Conservation (phyloP, 2,113 vertebrate species). For the Gopherus evgoodei region DNA sequence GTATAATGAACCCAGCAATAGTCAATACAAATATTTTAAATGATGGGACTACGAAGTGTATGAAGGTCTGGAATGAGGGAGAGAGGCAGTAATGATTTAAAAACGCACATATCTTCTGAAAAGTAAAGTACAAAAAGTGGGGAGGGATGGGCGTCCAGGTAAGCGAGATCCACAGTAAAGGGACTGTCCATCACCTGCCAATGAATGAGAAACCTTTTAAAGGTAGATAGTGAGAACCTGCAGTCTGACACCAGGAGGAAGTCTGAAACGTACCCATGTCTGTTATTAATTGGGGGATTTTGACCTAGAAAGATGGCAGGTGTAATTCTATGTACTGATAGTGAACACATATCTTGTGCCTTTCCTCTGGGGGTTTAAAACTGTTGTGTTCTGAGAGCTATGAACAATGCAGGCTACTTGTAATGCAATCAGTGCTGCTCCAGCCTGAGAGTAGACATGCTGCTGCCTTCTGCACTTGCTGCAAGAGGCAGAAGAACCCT, state of each 20-base stretch:
- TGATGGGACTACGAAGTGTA: neutral
- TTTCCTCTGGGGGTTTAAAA: neutral
- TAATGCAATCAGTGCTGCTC: rapidly evolving
- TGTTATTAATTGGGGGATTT: neutral
- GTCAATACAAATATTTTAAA: no score
- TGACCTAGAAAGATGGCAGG: neutral
- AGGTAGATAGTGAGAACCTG: neutral
- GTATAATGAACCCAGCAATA: neutral
- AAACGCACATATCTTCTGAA: neutral
- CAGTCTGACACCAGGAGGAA: neutral
- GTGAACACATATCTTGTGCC: rapidly evolving
- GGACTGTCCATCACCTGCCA: neutral
- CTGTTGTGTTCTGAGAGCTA: rapidly evolving
- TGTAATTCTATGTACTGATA: neutral
- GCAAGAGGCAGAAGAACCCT: rapidly evolving
- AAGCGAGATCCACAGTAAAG: neutral
- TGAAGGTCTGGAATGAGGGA: neutral
- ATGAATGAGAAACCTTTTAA: neutral
- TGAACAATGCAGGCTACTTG: rapidly evolving
- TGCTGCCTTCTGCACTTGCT: neutral
- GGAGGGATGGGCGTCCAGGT: neutral
- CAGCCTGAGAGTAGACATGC: rapidly evolving
- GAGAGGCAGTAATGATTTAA: neutral
- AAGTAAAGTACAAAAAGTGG: neutral
- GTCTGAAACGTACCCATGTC: neutral